Base-by-base conservation (phyloP, 2,113 vertebrate genomes). In the Neodontobutis hainanensis region DNA sequence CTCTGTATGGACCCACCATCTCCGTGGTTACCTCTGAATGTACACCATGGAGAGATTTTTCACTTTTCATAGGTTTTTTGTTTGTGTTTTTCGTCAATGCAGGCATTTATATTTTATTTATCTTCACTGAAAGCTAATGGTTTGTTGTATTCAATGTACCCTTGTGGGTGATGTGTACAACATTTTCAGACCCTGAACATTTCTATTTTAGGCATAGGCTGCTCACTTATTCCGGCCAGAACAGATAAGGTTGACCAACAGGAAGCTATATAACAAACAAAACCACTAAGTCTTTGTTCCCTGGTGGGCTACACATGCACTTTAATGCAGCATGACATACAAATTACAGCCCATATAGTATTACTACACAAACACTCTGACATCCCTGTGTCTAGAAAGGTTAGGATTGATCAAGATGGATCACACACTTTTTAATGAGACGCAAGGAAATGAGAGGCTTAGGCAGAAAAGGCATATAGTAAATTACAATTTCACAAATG, bases 251-350 rank as follows among this genome's bases (percentile, higher is more conserved):
- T 53, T 16, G 19, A 68, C 44, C 59, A 66, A 73, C 74, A 75
- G 82, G 82, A 79, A 79, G 50, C 68, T 63, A 44, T 32, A 35
- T 49, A 42, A 9, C 60, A 77, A 80, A 77, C 70, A 71, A 19
- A 34, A 50, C 46, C 51, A 66, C 81, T 65, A 63, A 34, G 16
- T 52, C 74, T 56, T 9, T 40, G 66, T 5, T 46, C 61, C 59
- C 46, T 73, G 16, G 63, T 64, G 59, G 59, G 65, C 36, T 51
- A 9, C 5, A 32, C 19, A 15, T 53, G 35, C 48, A 49, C 15
- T 49, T 16, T 4, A 51, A 35, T 52, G 46, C 38, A 35, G 61
- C 57, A 44, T 36, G 65, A 50, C 57, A 27, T 45, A 27, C 36
- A 43, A 43, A 60, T 53, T 40, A 64, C 58, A 43, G 45, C 50